Conservation (phyloP, 1,140 invertebrate genomes). For the Zaprionus camerounensis region DNA sequence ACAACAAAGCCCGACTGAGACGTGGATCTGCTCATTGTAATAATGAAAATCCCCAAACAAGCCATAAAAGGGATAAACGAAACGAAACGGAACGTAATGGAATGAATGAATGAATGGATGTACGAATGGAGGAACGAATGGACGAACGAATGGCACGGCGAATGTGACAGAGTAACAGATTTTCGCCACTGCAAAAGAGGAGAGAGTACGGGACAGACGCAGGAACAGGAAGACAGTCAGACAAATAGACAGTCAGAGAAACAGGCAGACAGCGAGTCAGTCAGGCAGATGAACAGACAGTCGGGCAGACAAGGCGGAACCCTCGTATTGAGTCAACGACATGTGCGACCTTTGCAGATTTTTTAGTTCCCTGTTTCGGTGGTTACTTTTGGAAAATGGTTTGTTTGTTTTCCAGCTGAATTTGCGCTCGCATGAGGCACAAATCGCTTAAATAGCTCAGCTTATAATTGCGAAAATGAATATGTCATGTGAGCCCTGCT, state of each 20-base stretch:
- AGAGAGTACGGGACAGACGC: too few species aligned
- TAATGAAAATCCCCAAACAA: constrained; percentile 79
- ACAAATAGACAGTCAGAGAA: constrained; percentile 6
- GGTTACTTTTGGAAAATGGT: constrained; percentile 54
- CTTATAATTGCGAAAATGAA: constrained; percentile 67
- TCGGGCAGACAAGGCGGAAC: constrained; percentile 10
- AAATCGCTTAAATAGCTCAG: constrained; percentile 75
- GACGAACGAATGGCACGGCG: constrained; percentile 50
- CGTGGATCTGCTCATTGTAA: constrained; percentile 53
- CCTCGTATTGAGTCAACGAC: constrained; percentile 28
- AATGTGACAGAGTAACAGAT: constrained; percentile 65
- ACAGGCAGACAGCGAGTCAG: background rate
- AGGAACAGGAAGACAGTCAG: background rate
- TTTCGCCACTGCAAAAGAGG: constrained; percentile 36
- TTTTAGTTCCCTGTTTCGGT: constrained; percentile 21
- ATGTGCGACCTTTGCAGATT: constrained; percentile 46
- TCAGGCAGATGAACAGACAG: background rate
- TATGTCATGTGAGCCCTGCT: constrained; percentile 35
- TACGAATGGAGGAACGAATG: constrained; percentile 43
- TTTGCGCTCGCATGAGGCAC: constrained; percentile 57
- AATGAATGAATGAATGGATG: constrained; percentile 50
- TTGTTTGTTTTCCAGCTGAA: constrained; percentile 58
- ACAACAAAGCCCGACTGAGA: constrained; percentile 26
- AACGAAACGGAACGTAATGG: constrained; percentile 62
- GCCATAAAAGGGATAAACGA: constrained; percentile 78